Evolutionary conservation across 2,113 vertebrate species (phyloP), one percentile per base, ranked within the genome.

Genomic region (Saccopteryx bilineata): DNA sequence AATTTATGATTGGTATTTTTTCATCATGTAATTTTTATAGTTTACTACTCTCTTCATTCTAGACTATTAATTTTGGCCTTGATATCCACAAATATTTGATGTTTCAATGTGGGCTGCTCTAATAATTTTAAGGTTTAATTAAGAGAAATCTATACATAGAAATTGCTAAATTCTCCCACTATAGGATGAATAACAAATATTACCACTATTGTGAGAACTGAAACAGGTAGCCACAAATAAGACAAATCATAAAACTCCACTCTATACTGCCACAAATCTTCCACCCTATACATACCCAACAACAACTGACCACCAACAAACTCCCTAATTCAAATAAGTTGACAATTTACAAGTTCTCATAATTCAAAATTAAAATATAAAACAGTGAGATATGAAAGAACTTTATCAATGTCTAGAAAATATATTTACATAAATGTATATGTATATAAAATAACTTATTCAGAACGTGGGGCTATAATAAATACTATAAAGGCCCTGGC

Each of bases 401-500:
- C 11, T 33, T 24, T 58, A 39, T 75, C 39, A 50, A 23, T n/a
- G 23, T 61, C 46, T 90, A 85, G 9, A 21, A 91, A 96, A 83
- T n/a, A 74, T 23, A 63, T n/a, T 85, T 86, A 85, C 6, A 13
- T 66, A 94, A 80, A 74, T 18, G 6, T 75, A 26, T 31, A 23
- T 61, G 26, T 46, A 4, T 60, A 1, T 60, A 76, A 69, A 84
- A n/a, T 33, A 31, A 83, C 24, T 60, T 74, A 74, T 58, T 71
- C 68, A 86, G 79, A 93, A 91, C 81, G 81, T 79, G 33, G 50
- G 24, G 33, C 71, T 93, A 91, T 26, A 83, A 91, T 91, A 91
- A 93, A 81, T 66, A 81, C 50, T n/a, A 69, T 23, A 39, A 39
- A 39, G 39, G 39, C 39, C 39, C 39, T 39, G 39, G 39, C 39